These are phyloP conservation scores for Erannis defoliaria DNA, from an alignment of 2,888 invertebrate species.

Conservation along the genomic window DNA sequence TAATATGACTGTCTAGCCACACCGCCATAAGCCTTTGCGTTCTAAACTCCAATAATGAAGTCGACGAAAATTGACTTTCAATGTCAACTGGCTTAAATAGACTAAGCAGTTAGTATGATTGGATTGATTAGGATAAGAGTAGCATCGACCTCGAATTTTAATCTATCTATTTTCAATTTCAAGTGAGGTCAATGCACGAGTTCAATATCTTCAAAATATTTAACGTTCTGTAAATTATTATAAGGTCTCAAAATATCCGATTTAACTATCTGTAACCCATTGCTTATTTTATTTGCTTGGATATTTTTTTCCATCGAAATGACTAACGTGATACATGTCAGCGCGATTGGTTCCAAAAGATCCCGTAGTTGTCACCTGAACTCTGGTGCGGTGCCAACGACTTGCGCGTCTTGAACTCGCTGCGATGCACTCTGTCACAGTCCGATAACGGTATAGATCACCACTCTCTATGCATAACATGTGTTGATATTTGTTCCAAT, in stretches of 20 bases:
- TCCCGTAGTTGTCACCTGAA: constrained; percentile 37
- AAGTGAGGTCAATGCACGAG: constrained; percentile 21
- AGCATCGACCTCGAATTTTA: constrained; percentile 18
- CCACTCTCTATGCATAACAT: constrained; percentile 19
- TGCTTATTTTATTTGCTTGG: too few species aligned
- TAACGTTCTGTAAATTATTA: not conserved
- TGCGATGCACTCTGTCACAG: constrained; percentile 55
- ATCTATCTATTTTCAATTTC: constrained; percentile 26
- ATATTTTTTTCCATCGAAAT: too few species aligned
- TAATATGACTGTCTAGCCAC: not conserved
- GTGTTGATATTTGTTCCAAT: too few species aligned
- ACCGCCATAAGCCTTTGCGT: constrained; percentile 2
- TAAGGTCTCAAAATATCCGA: too few species aligned
- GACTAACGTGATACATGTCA: too few species aligned
- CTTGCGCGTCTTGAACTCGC: constrained; percentile 78
- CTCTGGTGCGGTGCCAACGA: constrained; percentile 78
- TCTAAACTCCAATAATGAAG: constrained; percentile 14
- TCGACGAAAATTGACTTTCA: constrained; percentile 26
- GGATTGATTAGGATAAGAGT: constrained; percentile 25
- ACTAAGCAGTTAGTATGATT: constrained; percentile 30
- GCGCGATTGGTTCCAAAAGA: not conserved
- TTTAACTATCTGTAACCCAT: too few species aligned
- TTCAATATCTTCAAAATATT: not conserved
- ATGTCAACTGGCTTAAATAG: constrained; percentile 28
- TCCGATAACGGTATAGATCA: constrained; percentile 58